A percentile compares a stretch with the other conserved stretches of the same genome.
phyloP scores from a whole-genome alignment of 1,140 invertebrate genomes.

The Diabrotica undecimpunctata region DNA sequence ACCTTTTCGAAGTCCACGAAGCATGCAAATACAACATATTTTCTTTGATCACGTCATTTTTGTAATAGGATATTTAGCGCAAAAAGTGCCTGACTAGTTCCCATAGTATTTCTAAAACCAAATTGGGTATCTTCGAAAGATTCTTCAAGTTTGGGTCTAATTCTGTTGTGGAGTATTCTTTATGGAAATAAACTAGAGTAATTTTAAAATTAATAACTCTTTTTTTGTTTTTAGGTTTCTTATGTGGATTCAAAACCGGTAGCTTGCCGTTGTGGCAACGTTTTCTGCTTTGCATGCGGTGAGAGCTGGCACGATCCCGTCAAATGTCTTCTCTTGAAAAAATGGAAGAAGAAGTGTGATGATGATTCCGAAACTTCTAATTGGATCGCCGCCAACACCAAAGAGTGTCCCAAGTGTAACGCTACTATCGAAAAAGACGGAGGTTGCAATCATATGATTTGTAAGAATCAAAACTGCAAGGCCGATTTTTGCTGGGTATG shows the following conservation, averaged over 20 bases:
- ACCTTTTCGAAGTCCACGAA: too few species aligned
- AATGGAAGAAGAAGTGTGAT: slow-evolving; percentile 78
- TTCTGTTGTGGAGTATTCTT: too few species aligned
- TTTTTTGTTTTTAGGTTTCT: slow-evolving; percentile 40
- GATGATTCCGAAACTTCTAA: slow-evolving; percentile 79
- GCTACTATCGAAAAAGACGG: slow-evolving; percentile 74
- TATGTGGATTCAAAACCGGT: slow-evolving; percentile 62
- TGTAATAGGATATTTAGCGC: too few species aligned
- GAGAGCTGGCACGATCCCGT: slow-evolving; percentile 78
- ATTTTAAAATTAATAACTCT: too few species aligned
- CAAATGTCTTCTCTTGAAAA: slow-evolving; percentile 62
- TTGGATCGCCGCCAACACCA: slow-evolving; percentile 78
- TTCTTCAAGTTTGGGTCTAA: too few species aligned
- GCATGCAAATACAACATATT: too few species aligned
- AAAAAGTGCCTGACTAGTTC: too few species aligned
- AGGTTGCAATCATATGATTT: slow-evolving; percentile 79
- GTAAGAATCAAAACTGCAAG: slow-evolving; percentile 72
- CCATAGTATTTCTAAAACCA: too few species aligned
- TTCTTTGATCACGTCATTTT: too few species aligned
- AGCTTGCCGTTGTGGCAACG: slow-evolving; percentile 62
- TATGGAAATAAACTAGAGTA: too few species aligned
- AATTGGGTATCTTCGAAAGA: too few species aligned
- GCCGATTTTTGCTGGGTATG: slow-evolving; percentile 81
- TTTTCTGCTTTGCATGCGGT: slow-evolving; percentile 69
- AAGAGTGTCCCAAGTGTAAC: slow-evolving; percentile 76